phyloP scores from a whole-genome alignment of 1,140 invertebrate species.

The Protaetia brevitarsis region DNA sequence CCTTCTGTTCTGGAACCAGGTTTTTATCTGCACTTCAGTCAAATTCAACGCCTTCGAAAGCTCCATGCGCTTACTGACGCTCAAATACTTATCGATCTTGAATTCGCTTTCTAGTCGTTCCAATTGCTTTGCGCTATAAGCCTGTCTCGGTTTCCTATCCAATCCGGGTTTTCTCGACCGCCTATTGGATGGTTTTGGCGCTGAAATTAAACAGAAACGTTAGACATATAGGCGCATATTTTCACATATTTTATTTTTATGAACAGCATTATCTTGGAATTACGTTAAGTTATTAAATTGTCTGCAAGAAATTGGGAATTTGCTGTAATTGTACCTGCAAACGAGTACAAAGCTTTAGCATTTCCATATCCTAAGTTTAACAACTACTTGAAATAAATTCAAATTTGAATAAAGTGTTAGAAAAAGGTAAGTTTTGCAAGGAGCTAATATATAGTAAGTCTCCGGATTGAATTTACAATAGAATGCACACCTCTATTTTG shows the following conservation, averaged over 20 bases:
- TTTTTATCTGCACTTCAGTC: slow-evolving; percentile 96
- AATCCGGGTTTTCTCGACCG: slow-evolving; percentile 78
- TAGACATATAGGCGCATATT: not conserved
- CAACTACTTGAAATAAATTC: no score
- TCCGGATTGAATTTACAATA: no score
- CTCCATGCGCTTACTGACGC: slow-evolving; percentile 92
- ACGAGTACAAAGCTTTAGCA: no score
- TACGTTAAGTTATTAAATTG: not conserved
- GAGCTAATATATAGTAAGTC: no score
- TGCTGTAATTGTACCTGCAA: no score
- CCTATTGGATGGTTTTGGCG: slow-evolving; percentile 72
- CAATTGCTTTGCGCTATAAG: slow-evolving; percentile 90
- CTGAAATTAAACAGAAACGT: slow-evolving; percentile 53
- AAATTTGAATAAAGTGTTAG: no score
- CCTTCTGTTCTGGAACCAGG: slow-evolving; percentile 90
- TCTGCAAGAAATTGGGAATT: no score
- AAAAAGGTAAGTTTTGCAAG: no score
- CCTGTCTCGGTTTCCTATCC: slow-evolving; percentile 90
- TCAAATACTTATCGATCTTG: slow-evolving; percentile 92
- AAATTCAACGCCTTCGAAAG: slow-evolving; percentile 82
- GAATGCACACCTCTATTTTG: no score
- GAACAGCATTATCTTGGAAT: no score
- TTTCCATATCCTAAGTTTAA: no score
- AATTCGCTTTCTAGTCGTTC: slow-evolving; percentile 90
- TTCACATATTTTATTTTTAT: not conserved